Evolutionary conservation across 2,797 vertebrate genomes (phyloP).

Genomic region (Phalloptychus januarius): DNA sequence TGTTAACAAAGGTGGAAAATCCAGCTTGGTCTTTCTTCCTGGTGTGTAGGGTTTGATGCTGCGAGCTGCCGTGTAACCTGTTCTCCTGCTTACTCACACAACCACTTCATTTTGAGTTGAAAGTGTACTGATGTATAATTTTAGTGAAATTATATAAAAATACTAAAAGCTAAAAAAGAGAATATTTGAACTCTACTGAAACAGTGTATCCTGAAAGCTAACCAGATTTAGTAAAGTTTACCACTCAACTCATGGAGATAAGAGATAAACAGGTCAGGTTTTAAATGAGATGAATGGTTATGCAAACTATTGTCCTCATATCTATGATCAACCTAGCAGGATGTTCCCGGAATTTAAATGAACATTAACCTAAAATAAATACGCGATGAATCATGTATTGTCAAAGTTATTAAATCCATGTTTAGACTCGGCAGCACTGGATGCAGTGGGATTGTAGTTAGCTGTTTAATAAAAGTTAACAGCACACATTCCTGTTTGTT

Average conservation of each 20-base stretch:
- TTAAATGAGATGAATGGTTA: neutral
- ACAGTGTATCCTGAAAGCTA: neutral
- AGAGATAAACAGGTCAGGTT: neutral
- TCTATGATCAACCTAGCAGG: neutral
- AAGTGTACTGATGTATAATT: neutral
- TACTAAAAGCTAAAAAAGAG: neutral
- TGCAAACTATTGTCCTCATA: neutral
- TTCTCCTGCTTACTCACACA: neutral
- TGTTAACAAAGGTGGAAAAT: slow-evolving; percentile 5
- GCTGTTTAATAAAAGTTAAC: neutral
- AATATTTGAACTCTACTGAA: neutral
- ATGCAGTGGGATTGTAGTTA: slow-evolving; percentile 31
- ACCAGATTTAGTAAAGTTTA: neutral
- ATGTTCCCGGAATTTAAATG: neutral
- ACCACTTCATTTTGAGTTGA: neutral
- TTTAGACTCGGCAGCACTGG: slow-evolving; percentile 14
- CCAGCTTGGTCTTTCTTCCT: slow-evolving; percentile 2
- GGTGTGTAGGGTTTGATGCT: neutral
- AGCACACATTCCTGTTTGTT: slow-evolving; percentile 45
- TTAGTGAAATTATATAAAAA: neutral
- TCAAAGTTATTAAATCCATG: slow-evolving; percentile 2
- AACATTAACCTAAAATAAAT: neutral
- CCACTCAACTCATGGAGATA: neutral
- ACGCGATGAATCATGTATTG: neutral
- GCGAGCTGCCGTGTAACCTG: neutral